Evolutionary conservation across 2,888 invertebrate genomes (phyloP), one percentile per base, ranked within the genome.

Genomic region (Rhingia campestris): DNA sequence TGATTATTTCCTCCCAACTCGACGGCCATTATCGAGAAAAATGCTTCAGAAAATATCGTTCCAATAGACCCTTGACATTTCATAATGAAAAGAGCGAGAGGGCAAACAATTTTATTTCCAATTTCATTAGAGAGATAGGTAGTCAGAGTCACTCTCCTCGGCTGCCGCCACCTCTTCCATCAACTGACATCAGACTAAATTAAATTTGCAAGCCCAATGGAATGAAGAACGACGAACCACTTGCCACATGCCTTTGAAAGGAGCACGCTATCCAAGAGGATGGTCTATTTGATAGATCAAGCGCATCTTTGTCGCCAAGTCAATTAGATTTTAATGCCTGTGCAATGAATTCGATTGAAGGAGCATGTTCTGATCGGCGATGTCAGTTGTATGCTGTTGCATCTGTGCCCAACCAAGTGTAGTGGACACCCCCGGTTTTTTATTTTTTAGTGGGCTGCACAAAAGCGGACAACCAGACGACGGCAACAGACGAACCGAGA

Each of bases 311-410:
- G 56, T 74, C 74, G 35, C 43, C 56, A 58, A 81, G 75, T 74
- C 80, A 81, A 81, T 81, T 69, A 69, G 80, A 81, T 51, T 49
- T 81, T 81, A 75, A 81, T 75, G 69, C 56, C 53, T 53, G 63
- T 47, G 43, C 69, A 74, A 61, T 63, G 69, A 69, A 75, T 75
- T 81, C 74, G 45, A 69, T 75, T 58, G 61, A 12, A 69, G 63
- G 30, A 56, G 51, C 61, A 72, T 37, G 39, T 33, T 41, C 14
- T 12, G 12, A 10, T 35, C 22, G 9, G 7, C n/a, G 12, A 10
- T 7, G 14, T 7, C 22, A 22, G 22, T 45, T 45, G 32, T 43
- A n/a, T 35, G n/a, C 69, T 10, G 14, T 47, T 69, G 35, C 22
- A 33, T 61, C 43, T 39, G 14, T 41, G 41, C 10, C 45, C 51